phyloP scores from a whole-genome alignment of 2,888 invertebrate species.

The Odontomyia ornata region DNA sequence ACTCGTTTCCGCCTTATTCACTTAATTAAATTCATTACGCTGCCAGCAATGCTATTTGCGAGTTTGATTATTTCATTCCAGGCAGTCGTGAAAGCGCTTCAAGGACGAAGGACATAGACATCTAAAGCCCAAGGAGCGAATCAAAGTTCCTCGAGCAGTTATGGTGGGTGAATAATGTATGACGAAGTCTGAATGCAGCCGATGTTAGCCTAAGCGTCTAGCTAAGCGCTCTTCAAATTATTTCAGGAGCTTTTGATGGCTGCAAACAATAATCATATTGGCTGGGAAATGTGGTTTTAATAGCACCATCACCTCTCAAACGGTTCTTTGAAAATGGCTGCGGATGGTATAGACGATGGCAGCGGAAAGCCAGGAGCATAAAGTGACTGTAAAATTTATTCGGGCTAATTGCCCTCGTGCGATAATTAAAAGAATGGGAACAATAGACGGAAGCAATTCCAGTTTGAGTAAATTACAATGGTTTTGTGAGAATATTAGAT shows the following conservation, averaged over 20 bases:
- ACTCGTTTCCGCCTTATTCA: constrained; percentile 31
- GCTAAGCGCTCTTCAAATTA: constrained; percentile 36
- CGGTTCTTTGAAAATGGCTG: not conserved
- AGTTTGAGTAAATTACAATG: constrained; percentile 10
- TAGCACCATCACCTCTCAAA: constrained; percentile 34
- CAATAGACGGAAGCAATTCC: constrained; percentile 23
- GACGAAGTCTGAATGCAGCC: constrained; percentile 26
- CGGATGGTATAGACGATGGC: not conserved
- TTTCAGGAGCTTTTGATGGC: constrained; percentile 30
- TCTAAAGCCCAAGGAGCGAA: constrained; percentile 19
- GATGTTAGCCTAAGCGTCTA: constrained; percentile 23
- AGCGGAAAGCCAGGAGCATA: not conserved
- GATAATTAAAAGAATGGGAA: constrained; percentile 32
- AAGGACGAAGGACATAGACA: constrained; percentile 5
- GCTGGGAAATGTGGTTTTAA: constrained; percentile 40
- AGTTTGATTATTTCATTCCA: constrained; percentile 31
- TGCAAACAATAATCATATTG: constrained; percentile 38
- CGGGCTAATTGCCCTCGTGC: constrained; percentile 29
- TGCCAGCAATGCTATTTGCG: constrained; percentile 21
- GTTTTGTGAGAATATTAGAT: not conserved
- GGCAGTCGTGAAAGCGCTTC: not conserved
- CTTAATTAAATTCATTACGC: constrained; percentile 33
- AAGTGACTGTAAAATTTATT: constrained; percentile 33
- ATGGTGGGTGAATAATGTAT: constrained; percentile 23
- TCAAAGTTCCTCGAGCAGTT: constrained; percentile 12